phyloP scores from a whole-genome alignment of 2,888 invertebrate species.

The Urechis unicinctus region DNA sequence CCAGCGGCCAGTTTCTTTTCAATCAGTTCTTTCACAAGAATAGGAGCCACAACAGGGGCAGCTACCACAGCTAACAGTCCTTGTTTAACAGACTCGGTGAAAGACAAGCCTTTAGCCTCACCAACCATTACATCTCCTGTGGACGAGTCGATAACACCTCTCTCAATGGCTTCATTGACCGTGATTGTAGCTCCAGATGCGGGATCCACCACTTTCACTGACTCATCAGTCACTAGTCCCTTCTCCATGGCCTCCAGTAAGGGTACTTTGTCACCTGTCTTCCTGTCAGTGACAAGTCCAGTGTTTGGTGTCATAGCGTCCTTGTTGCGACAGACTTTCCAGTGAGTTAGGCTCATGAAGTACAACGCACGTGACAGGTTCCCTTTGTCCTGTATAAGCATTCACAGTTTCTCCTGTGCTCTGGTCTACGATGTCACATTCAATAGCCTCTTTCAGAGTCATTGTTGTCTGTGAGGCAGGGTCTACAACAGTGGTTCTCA shows the following conservation, averaged over 20 bases:
- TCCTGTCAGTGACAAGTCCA: slow-evolving; percentile 62
- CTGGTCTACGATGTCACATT: slow-evolving; percentile 79
- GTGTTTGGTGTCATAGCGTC: slow-evolving; percentile 63
- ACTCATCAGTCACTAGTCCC: slow-evolving; percentile 61
- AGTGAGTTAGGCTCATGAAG: too few species aligned
- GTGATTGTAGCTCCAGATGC: slow-evolving; percentile 59
- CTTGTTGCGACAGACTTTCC: slow-evolving; percentile 62
- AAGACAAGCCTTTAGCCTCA: slow-evolving; percentile 64
- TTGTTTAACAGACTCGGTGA: background rate
- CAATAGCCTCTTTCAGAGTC: slow-evolving; percentile 83
- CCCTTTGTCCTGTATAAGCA: slow-evolving; percentile 57
- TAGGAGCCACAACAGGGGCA: slow-evolving; percentile 59
- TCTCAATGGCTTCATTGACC: slow-evolving; percentile 43
- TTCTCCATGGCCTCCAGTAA: slow-evolving; percentile 75
- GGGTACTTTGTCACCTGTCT: slow-evolving; percentile 77
- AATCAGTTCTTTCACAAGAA: too few species aligned
- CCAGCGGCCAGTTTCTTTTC: background rate
- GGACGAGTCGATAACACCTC: slow-evolving; percentile 48
- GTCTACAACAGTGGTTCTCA: slow-evolving; percentile 48
- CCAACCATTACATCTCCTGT: slow-evolving; percentile 51
- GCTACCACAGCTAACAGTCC: background rate
- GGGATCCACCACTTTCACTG: slow-evolving; percentile 57
- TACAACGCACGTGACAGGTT: slow-evolving; percentile 4
- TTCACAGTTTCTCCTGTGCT: slow-evolving; percentile 66
- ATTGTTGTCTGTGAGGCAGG: slow-evolving; percentile 66